phyloP scores from a whole-genome alignment of 2,888 invertebrate species.

The Catocala nupta region DNA sequence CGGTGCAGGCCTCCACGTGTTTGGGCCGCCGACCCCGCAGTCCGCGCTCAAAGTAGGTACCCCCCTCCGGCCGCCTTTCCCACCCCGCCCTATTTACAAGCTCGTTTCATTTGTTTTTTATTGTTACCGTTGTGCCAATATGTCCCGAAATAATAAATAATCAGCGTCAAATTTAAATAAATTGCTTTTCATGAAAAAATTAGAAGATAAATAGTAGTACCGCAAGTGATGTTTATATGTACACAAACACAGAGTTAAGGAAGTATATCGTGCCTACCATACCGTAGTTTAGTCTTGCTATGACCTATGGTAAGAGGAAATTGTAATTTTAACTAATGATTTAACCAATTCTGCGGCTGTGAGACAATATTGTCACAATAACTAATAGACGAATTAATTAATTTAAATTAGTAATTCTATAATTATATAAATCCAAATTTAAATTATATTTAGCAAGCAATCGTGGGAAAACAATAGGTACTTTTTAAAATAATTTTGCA shows the following conservation, averaged over 20 bases:
- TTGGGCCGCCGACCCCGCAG: conserved; percentile 77
- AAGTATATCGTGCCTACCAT: no score
- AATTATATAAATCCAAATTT: not conserved
- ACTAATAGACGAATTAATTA: no score
- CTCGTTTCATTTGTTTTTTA: conserved; percentile 19
- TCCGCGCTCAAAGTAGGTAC: conserved; percentile 60
- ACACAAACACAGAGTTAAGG: no score
- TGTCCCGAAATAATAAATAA: not conserved
- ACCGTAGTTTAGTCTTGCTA: no score
- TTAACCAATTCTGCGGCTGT: no score
- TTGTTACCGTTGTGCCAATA: conserved; percentile 5
- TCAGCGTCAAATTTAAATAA: not conserved
- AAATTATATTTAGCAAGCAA: not conserved
- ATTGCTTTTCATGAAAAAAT: not conserved
- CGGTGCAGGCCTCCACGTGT: conserved; percentile 85
- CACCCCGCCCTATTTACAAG: conserved; percentile 47
- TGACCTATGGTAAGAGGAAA: no score
- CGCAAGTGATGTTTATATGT: no score
- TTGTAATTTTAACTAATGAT: no score
- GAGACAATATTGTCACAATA: no score
- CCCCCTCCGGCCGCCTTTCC: conserved; percentile 56
- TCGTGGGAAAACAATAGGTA: not conserved
- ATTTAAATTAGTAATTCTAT: no score
- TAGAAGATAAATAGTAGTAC: no score
- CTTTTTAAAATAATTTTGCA: not conserved